Evolutionary conservation across 1,140 invertebrate species (phyloP).

Genomic region (Drosophila ohnishii): DNA sequence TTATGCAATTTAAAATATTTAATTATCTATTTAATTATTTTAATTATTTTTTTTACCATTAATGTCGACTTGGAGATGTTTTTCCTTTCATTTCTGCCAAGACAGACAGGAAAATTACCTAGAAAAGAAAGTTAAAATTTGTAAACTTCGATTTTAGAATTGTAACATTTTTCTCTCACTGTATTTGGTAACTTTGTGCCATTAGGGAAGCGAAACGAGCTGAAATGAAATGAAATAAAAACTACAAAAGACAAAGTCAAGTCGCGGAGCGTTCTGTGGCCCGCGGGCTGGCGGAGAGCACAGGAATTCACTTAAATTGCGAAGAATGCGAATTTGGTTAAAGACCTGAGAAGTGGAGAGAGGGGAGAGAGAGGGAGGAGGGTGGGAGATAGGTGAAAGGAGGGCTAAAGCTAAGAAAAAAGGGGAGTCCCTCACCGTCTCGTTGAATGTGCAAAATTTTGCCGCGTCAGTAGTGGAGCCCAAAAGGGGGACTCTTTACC

Average conservation of each 20-base stretch:
- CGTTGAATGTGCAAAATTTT: conserved; percentile 48
- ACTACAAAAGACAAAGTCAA: conserved; percentile 53
- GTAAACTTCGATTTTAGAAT: no score
- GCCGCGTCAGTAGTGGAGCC: conserved; percentile 18
- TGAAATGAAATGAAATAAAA: conserved; percentile 48
- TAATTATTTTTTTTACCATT: no score
- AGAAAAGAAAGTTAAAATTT: no score
- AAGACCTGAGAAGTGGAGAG: conserved; percentile 8
- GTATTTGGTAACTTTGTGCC: conserved; percentile 23
- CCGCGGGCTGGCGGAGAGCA: conserved; percentile 35
- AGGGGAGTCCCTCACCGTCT: no score
- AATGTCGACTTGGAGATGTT: no score
- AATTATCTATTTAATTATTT: background rate
- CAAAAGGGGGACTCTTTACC: background rate
- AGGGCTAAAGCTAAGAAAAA: background rate
- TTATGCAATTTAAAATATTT: no score
- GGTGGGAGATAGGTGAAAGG: background rate
- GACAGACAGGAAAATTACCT: no score
- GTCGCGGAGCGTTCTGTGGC: conserved; percentile 25
- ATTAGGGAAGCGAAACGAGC: conserved; percentile 46
- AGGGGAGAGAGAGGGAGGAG: background rate
- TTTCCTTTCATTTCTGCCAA: background rate
- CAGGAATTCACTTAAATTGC: conserved; percentile 52
- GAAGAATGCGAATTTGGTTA: conserved; percentile 51
- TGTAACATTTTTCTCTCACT: background rate